Conservation (phyloP, 1,140 invertebrate species). For the Drosophila gunungcola region DNA sequence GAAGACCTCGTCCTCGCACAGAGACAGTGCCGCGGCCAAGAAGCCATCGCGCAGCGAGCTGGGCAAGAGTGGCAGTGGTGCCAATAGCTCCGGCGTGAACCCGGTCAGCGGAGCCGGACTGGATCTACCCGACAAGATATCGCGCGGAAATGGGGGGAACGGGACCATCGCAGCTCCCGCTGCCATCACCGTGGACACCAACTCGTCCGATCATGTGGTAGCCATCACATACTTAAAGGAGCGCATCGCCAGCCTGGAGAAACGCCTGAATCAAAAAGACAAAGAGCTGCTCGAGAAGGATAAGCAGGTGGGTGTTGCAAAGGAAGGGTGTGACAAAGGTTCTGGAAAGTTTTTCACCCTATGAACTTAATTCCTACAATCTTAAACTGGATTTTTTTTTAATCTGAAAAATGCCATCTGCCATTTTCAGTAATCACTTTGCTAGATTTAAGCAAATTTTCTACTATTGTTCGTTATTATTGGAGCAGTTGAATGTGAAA, state of each 20-base stretch:
- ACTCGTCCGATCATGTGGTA: slow-evolving; percentile 96
- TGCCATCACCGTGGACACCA: slow-evolving; percentile 88
- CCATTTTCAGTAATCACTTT: too few relatives aligned
- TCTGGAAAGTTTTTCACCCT: background rate
- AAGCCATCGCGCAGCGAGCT: slow-evolving; percentile 65
- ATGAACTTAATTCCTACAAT: background rate
- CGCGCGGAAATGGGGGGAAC: slow-evolving; percentile 71
- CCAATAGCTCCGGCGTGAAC: slow-evolving; percentile 86
- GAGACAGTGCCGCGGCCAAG: slow-evolving; percentile 67
- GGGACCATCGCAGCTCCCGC: slow-evolving; percentile 85
- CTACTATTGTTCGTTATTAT: too few relatives aligned
- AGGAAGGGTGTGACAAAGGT: background rate
- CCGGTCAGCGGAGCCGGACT: slow-evolving; percentile 74
- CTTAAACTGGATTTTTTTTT: too few relatives aligned
- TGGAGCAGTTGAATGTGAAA: too few relatives aligned
- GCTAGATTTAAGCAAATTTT: too few relatives aligned
- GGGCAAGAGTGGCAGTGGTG: slow-evolving; percentile 89
- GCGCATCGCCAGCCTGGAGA: slow-evolving; percentile 96
- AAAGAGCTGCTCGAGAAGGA: slow-evolving; percentile 94
- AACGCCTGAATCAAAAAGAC: slow-evolving; percentile 94
- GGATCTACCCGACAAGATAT: slow-evolving; percentile 83
- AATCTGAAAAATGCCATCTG: background rate
- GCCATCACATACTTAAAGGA: slow-evolving; percentile 97
- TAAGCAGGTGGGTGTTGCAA: slow-evolving; percentile 89
- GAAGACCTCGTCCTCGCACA: slow-evolving; percentile 70